Base-by-base conservation (phyloP, 2,113 vertebrate species). In the Illadopsis cleaveri region DNA sequence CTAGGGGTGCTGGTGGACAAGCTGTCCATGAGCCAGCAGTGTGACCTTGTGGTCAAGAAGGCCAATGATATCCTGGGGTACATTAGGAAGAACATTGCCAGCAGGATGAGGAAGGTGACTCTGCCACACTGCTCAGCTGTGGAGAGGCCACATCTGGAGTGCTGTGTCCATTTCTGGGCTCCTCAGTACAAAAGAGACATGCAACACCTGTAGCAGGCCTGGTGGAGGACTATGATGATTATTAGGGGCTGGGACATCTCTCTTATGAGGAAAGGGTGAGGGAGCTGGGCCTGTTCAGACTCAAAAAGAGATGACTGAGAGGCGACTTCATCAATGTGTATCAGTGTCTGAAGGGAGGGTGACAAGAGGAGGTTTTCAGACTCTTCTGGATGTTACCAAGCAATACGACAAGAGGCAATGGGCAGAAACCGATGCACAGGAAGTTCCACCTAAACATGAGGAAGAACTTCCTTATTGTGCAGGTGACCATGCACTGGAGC, bases 371-470 rank as follows among this genome's bases (percentile, higher is more conserved):
- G 22, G 22, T 24, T 24, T 58, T 33, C 56, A 58, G 22, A 14
- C 22, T 58, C n/a, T 35, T 58, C 56, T 47, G 2, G 0, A 4
- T 25, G 25, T 17, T 56, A 6, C 11, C 7, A 7, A 71, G 7
- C 20, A 56, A 31, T 22, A 21, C 2, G 20, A 17, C 13, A 40
- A n/a, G 13, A 40, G 21, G 5, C 24, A 62, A 35, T 14, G 11
- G 18, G 21, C 23, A 69, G 54, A 60, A 77, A 44, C 6, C 7
- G 7, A 51, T 56, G 9, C 7, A 56, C n/a, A 48, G 11, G 20
- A 35, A 16, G 16, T 42, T 76, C 20, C 11, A 64, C 21, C 11
- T 48, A 35, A 48, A 31, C 10, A 27, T 12, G 14, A 47, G 16
- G 16, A 71, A 48, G 21, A 48, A 27, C 6, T 42, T 30, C 11